Evolutionary conservation across 2,797 vertebrate species (phyloP).

Genomic region (Taeniopygia guttata): DNA sequence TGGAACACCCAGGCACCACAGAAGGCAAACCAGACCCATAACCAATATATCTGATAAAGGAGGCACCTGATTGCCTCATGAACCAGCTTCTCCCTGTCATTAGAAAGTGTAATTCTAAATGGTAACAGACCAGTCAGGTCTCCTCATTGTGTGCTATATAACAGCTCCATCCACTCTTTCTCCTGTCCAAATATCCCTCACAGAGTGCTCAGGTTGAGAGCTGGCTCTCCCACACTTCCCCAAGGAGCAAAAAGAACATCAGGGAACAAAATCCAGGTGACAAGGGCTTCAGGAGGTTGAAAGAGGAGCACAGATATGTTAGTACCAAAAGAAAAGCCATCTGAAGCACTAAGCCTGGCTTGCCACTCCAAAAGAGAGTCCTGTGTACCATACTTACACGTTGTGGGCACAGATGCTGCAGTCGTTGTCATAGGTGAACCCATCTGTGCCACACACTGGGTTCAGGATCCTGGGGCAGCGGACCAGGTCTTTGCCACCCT

Average conservation of each 20-base stretch:
- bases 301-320: background rate
- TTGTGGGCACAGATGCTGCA: slow-evolving; percentile 60
- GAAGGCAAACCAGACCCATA: background rate
- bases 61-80: background rate
- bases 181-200: background rate
- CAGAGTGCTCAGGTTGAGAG: background rate
- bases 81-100: background rate
- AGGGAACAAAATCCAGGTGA: background rate
- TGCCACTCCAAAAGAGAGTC: background rate
- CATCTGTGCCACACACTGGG: slow-evolving; percentile 40
- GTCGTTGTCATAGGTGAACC: slow-evolving; percentile 37
- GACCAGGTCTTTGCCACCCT: background rate
- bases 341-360: background rate
- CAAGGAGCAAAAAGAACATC: background rate
- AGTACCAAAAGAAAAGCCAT: background rate
- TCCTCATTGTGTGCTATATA: background rate
- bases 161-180: background rate
- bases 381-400: background rate
- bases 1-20: background rate
- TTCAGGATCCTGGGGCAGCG: slow-evolving; percentile 12
- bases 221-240: background rate
- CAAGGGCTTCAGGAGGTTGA: background rate
- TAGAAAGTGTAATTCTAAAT: background rate
- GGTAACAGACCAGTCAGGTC: background rate
- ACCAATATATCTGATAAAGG: background rate